phyloP scores from a whole-genome alignment of 2,797 vertebrate species.

The Eidolon dupreanum region DNA sequence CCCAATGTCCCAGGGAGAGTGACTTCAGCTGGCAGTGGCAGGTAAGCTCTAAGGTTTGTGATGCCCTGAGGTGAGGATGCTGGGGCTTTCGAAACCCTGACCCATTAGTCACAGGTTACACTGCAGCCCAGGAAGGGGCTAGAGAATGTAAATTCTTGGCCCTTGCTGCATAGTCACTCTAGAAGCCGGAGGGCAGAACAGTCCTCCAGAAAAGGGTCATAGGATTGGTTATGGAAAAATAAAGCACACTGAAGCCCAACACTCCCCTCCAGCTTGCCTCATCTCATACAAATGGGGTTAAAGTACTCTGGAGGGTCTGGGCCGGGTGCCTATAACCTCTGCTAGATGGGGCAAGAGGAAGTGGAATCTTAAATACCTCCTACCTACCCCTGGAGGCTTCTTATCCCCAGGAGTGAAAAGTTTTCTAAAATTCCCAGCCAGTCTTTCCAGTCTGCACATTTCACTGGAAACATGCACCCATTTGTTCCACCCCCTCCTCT shows the following conservation, averaged over 20 bases:
- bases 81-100: not conserved
- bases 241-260: not conserved
- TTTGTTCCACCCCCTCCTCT: not conserved
- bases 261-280: too few relatives aligned
- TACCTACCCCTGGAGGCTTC: fast-evolving
- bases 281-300: fast-evolving
- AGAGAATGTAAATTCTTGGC: not conserved
- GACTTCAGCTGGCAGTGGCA: not conserved
- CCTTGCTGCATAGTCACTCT: not conserved
- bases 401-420: not conserved
- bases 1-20: fast-evolving
- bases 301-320: fast-evolving
- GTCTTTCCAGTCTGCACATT: fast-evolving
- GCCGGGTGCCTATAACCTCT: not conserved
- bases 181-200: not conserved
- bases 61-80: not conserved
- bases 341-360: not conserved
- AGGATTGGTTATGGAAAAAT: not conserved
- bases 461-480: too few relatives aligned
- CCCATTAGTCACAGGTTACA: not conserved
- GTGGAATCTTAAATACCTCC: not conserved
- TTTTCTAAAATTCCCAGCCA: not conserved
- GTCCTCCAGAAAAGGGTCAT: not conserved
- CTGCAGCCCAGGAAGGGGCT: not conserved
- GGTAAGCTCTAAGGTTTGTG: not conserved